Evolutionary conservation across 2,113 vertebrate genomes (phyloP).

Genomic region (Rhegmatorhina hoffmannsi): DNA sequence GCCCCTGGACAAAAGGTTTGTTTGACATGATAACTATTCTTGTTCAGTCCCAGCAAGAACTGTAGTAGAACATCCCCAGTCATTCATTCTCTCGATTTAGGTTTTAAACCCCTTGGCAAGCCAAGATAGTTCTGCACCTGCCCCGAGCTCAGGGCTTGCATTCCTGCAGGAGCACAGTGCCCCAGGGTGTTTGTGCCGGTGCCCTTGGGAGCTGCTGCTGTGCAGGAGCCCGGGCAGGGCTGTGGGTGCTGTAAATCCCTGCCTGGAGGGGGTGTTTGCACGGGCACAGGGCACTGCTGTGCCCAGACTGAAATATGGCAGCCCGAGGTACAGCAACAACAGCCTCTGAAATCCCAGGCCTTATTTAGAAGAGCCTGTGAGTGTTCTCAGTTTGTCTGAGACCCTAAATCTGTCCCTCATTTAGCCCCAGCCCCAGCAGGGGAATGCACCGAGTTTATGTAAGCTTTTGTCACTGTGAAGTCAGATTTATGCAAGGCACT

Average conservation of each 20-base stretch:
- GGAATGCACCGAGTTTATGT: slow-evolving; percentile 18
- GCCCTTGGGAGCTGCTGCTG: not conserved
- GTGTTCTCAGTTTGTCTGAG: not conserved
- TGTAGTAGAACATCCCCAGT: not conserved
- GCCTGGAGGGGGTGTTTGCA: accelerated
- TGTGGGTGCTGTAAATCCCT: not conserved
- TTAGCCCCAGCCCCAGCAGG: not conserved
- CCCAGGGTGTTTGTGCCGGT: accelerated
- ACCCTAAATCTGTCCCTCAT: slow-evolving; percentile 37
- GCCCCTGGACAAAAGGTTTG: accelerated
- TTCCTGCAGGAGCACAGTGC: not conserved
- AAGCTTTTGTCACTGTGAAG: slow-evolving; percentile 47
- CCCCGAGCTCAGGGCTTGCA: accelerated
- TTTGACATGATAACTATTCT: not conserved
- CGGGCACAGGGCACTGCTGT: not conserved
- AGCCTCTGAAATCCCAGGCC: not conserved
- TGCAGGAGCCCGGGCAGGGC: not conserved
- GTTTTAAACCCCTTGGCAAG: not conserved
- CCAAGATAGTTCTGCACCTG: not conserved
- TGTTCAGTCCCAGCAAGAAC: not conserved
- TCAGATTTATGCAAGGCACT: slow-evolving; percentile 26
- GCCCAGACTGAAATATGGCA: not conserved
- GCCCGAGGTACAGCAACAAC: not conserved
- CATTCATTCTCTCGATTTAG: accelerated
- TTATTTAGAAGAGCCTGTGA: slow-evolving; percentile 7